Evolutionary conservation across 2,113 vertebrate species (phyloP), one percentile per base, ranked within the genome.

Genomic region (Redunca redunca): DNA sequence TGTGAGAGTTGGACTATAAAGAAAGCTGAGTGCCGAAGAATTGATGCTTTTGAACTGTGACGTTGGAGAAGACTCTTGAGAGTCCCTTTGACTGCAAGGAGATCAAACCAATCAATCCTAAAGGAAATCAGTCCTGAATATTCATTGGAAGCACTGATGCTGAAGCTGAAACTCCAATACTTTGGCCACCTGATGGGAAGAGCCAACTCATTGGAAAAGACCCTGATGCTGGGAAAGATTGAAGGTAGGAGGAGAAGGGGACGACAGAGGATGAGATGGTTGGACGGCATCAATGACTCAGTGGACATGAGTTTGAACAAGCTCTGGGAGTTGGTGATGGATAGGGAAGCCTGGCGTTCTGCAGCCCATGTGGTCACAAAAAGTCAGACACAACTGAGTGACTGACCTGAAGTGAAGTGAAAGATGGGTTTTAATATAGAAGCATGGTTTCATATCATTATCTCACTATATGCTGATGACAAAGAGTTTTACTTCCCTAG

Each of bases 301-400:
- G n/a, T 40, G n/a, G n/a, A 40, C 4, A 36, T 23, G 67, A 12
- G 67, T 40, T 71, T 71, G 67, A 40, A 5, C n/a, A 23, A 71
- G 19, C 19, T 6, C 67, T 40, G 17, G 67, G 19, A 71, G 19
- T 40, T 40, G 67, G 19, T 71, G 67, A 71, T 71, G 67, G n/a
- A 71, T 0, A 71, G n/a, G n/a, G 10, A 71, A 40, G 5, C 5
- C 67, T 71, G n/a, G 5, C 0, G 0, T 71, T 36, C 67, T 71
- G n/a, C 67, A 40, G n/a, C 36, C n/a, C 2, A 11, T 6, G 10
- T n/a, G 19, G 19, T 40, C 1, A 2, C n/a, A 71, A 71, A 71
- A 36, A 6, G 19, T 40, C 11, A 21, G 10, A 71, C 5, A 40
- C 5, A 12, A 40, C n/a, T 71, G n/a, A 71, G n/a, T 71, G 67